phyloP scores from a whole-genome alignment of 2,888 invertebrate species.

The Exocentrus adspersus region DNA sequence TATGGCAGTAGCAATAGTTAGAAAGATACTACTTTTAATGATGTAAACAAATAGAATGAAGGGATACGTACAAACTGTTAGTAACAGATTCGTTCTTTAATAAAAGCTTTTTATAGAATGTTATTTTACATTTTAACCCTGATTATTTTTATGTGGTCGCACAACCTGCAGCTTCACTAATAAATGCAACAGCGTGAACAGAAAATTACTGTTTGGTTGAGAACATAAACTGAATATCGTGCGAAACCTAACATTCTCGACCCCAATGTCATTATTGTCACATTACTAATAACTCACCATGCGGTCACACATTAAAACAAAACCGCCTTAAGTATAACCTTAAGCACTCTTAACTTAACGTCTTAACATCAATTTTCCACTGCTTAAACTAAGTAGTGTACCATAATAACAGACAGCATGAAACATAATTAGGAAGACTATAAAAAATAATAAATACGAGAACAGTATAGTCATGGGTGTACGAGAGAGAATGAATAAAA shows the following conservation, averaged over 20 bases:
- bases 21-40: no score
- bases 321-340: conserved; percentile 7
- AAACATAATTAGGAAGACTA: conserved; percentile 29
- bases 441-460: conserved; percentile 31
- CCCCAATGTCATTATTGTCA: conserved; percentile 17
- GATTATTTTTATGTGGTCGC: no score
- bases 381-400: conserved; percentile 24
- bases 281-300: conserved; percentile 8
- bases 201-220: no score
- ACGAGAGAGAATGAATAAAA: no score
- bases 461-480: neutral
- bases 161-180: no score
- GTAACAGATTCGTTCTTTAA: no score
- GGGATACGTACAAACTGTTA: no score
- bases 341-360: conserved; percentile 3
- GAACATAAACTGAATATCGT: neutral
- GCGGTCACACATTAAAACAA: conserved; percentile 8
- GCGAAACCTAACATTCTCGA: conserved; percentile 1
- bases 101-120: no score
- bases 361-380: conserved; percentile 26
- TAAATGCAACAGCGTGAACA: no score
- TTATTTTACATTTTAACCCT: no score
- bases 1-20: no score
- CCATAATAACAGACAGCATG: conserved; percentile 26
- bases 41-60: no score